These are phyloP conservation scores for Aspidapion aeneum DNA, from an alignment of 2,888 invertebrate species.

Conservation along the genomic window DNA sequence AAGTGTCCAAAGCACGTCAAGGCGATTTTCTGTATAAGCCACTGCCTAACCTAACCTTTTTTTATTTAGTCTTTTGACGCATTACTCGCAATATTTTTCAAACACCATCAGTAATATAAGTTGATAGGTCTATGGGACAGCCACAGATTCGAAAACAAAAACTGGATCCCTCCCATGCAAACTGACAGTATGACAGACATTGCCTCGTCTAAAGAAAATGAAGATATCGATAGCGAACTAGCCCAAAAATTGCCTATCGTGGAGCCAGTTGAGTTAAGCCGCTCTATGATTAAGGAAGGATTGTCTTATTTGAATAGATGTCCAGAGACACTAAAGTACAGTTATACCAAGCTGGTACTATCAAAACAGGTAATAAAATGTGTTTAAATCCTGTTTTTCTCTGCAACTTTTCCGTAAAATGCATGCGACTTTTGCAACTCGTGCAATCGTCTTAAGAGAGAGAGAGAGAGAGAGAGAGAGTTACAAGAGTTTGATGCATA, in stretches of 20 bases:
- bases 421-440: too few relatives aligned
- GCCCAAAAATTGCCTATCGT: slow-evolving; percentile 23
- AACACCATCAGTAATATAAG: too few relatives aligned
- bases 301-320: slow-evolving; percentile 53
- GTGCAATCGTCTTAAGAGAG: too few relatives aligned
- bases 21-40: too few relatives aligned
- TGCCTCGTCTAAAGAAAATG: slow-evolving; percentile 18
- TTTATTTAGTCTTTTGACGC: too few relatives aligned
- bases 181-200: slow-evolving; percentile 10
- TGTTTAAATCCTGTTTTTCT: neutral
- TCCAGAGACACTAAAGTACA: slow-evolving; percentile 53
- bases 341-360: slow-evolving; percentile 52
- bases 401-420: too few relatives aligned
- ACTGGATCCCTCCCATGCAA: slow-evolving; percentile 8
- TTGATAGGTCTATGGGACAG: slow-evolving; percentile 31
- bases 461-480: too few relatives aligned
- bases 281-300: slow-evolving; percentile 53
- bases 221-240: slow-evolving; percentile 29
- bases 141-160: slow-evolving; percentile 14
- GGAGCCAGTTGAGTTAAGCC: slow-evolving; percentile 40
- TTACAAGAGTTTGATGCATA: too few relatives aligned
- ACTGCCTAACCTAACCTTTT: too few relatives aligned
- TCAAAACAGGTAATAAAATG: slow-evolving; percentile 25
- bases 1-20: too few relatives aligned
- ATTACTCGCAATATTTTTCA: too few relatives aligned